Evolutionary conservation across 1,140 invertebrate species (phyloP).

Genomic region (Hesperophylax magnus): DNA sequence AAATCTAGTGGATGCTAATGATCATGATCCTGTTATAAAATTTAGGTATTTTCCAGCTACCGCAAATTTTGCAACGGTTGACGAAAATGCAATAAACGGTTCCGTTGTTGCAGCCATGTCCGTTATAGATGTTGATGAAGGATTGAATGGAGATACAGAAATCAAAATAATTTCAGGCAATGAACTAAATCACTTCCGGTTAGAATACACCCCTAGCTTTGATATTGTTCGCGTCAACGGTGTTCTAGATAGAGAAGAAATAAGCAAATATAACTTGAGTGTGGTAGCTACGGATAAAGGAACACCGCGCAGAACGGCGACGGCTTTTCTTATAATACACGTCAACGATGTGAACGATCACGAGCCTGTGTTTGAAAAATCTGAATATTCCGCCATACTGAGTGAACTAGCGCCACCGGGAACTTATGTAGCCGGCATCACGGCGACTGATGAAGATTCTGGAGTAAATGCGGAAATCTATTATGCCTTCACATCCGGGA

Average conservation of each 20-base stretch:
- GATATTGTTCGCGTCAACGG: constrained; percentile 94
- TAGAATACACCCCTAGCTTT: constrained; percentile 87
- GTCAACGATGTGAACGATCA: constrained; percentile 97
- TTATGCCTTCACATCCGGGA: constrained; percentile 90
- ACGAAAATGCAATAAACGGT: constrained; percentile 92
- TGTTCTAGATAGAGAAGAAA: constrained; percentile 92
- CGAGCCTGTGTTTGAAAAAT: constrained; percentile 94
- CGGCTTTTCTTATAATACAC: constrained; percentile 89
- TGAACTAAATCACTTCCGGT: constrained; percentile 89
- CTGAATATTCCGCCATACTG: constrained; percentile 89
- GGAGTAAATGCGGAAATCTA: constrained; percentile 91
- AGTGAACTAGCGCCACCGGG: constrained; percentile 90
- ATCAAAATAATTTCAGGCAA: constrained; percentile 90
- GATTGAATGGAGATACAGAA: constrained; percentile 88
- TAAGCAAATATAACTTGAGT: constrained; percentile 92
- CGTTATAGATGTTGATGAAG: constrained; percentile 92
- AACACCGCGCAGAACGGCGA: constrained; percentile 85
- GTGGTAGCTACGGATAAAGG: constrained; percentile 93
- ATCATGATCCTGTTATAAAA: constrained; percentile 93
- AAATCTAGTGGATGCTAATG: constrained; percentile 93
- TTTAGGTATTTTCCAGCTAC: constrained; percentile 91
- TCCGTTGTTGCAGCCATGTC: constrained; percentile 94
- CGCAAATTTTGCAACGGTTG: constrained; percentile 89
- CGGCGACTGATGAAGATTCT: constrained; percentile 91
- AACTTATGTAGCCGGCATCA: constrained; percentile 90